Conservation (phyloP, 2,113 vertebrate genomes). For the Phylloscopus trochilus region DNA sequence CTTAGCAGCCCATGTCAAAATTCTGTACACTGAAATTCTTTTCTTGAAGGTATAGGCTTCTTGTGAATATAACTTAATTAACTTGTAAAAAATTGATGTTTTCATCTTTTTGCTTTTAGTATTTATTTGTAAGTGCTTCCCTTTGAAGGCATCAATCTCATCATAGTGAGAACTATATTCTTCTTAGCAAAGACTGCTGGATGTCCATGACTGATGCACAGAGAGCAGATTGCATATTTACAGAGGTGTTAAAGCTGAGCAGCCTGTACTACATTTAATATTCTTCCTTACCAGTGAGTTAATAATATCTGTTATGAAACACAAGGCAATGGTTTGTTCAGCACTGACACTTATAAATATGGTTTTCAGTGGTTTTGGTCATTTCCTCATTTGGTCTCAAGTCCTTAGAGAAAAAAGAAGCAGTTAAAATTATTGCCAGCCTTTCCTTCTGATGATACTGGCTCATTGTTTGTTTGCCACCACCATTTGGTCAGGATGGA, state of each 20-base stretch:
- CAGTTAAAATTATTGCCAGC: slow-evolving; percentile 20
- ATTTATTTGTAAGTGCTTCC: background rate
- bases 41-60: background rate
- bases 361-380: slow-evolving; percentile 3
- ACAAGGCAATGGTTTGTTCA: slow-evolving; percentile 16
- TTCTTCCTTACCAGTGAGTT: background rate
- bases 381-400: slow-evolving; percentile 10
- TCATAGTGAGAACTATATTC: background rate
- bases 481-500: slow-evolving; percentile 46
- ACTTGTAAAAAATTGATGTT: background rate
- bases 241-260: background rate
- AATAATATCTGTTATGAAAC: slow-evolving; percentile 19
- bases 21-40: background rate
- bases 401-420: background rate
- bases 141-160: background rate
- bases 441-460: slow-evolving; percentile 22
- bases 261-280: background rate
- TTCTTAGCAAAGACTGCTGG: background rate
- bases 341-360: slow-evolving; percentile 17
- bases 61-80: background rate
- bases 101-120: background rate
- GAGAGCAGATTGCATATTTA: slow-evolving; percentile 5
- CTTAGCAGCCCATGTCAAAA: background rate
- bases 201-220: background rate
- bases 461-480: slow-evolving; percentile 31